Base-by-base conservation (phyloP, 1,140 invertebrate species). In the Linepithema humile region DNA sequence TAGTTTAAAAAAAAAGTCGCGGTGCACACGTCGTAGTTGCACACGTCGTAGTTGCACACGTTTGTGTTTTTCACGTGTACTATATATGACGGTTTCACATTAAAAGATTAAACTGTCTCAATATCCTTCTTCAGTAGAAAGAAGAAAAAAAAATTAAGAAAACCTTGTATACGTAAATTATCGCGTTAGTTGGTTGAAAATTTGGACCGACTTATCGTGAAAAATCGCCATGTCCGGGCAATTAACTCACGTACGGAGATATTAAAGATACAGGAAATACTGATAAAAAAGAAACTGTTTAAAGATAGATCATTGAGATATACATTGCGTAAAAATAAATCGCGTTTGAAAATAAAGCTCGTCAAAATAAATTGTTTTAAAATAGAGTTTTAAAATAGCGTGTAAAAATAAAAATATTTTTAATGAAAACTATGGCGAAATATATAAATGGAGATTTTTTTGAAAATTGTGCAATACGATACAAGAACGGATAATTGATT, bases 11-110 rank as follows among this genome's bases (percentile, higher is more conserved):
- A 53, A 77, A 77, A 45, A 43, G 3, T 35, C 17, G 64, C 1
- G 23, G 9, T 12, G 12, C n/a, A 29, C 9, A 32, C 40, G 29
- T 17, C 17, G 26, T n/a, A n/a, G n/a, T n/a, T n/a, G 32, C 65
- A n/a, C 60, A 23, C 50, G 75, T 48, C 75, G 23, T 80, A 80
- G 70, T 80, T 80, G 62, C 50, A 1, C 35, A 70, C 75, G 50
- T 80, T 80, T 70, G 48, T 80, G 64, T 64, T 55, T 70, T 70
- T 57, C 48, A 29, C 64, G 48, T 40, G 35, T 50, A 48, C 29
- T 15, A 12, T n/a, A 50, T 17, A 3, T 20, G 40, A n/a, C n/a
- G n/a, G n/a, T n/a, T n/a, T n/a, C n/a, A n/a, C n/a, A n/a, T n/a
- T n/a, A n/a, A n/a, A n/a, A n/a, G n/a, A n/a, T n/a, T n/a, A n/a